These are phyloP conservation scores for Hydrolagus colliei DNA, from an alignment of 2,797 vertebrate genomes.

Conservation along the genomic window DNA sequence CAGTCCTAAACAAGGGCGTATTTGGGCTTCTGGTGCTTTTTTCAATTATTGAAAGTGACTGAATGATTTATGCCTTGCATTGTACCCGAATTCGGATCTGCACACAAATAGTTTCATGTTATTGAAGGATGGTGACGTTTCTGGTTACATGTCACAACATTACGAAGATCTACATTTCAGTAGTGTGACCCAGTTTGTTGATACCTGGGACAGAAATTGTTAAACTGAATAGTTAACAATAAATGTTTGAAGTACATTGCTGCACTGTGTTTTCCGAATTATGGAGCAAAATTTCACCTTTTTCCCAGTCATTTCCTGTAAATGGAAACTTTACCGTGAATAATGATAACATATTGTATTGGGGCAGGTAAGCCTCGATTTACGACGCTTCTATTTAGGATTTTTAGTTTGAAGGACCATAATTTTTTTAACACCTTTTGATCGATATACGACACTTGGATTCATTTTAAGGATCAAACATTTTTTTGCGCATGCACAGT, in stretches of 20 bases:
- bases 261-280: not conserved
- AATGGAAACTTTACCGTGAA: not conserved
- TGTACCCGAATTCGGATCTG: not conserved
- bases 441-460: no score
- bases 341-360: not conserved
- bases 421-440: no score
- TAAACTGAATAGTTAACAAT: not conserved
- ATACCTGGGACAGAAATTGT: not conserved
- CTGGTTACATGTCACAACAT: not conserved
- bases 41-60: slow-evolving; percentile 14
- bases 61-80: slow-evolving; percentile 17
- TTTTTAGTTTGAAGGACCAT: no score
- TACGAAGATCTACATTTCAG: not conserved
- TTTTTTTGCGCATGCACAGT: no score
- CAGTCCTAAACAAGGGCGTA: not conserved
- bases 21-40: slow-evolving; percentile 19
- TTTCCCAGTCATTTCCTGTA: not conserved
- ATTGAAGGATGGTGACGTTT: not conserved
- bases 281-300: not conserved
- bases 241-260: not conserved
- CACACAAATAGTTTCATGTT: not conserved
- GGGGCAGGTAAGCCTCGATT: not conserved
- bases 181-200: not conserved
- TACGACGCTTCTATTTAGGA: not conserved
- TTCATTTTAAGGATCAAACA: no score